Evolutionary conservation across 2,113 vertebrate genomes (phyloP).

Genomic region (Pogona vitticeps): DNA sequence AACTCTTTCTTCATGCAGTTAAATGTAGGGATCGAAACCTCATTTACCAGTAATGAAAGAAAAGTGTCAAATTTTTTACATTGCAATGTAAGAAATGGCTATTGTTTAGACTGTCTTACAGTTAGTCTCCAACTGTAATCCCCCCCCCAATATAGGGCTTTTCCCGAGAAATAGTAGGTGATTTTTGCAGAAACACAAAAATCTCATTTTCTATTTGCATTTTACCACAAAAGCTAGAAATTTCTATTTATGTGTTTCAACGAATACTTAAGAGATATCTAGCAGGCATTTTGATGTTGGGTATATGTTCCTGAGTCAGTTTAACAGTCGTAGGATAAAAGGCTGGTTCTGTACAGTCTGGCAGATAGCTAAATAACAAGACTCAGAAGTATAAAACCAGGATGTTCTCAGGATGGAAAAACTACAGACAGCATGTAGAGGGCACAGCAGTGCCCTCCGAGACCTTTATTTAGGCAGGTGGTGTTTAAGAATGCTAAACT

Average conservation of each 20-base stretch:
- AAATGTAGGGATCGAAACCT: no score
- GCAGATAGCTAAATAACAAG: not conserved
- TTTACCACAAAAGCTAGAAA: not conserved
- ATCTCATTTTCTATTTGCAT: not conserved
- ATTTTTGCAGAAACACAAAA: not conserved
- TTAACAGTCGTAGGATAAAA: not conserved
- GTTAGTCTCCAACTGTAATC: not conserved
- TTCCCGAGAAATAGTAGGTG: not conserved
- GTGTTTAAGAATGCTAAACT: no score
- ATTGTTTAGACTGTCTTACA: not conserved
- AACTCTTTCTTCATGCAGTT: no score
- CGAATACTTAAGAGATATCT: not conserved
- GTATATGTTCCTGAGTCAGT: no score
- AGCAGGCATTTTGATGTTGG: no score
- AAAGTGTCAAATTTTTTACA: no score
- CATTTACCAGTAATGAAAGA: no score
- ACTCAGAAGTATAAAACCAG: not conserved
- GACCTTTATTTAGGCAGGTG: no score
- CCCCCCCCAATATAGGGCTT: no score
- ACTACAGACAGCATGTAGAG: no score
- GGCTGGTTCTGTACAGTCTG: not conserved
- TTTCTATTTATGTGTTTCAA: not conserved
- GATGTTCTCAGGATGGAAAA: no score
- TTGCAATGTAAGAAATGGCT: not conserved
- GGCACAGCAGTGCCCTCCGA: no score